Conservation (phyloP, 1,140 invertebrate species). For the Rhysida immarginata region DNA sequence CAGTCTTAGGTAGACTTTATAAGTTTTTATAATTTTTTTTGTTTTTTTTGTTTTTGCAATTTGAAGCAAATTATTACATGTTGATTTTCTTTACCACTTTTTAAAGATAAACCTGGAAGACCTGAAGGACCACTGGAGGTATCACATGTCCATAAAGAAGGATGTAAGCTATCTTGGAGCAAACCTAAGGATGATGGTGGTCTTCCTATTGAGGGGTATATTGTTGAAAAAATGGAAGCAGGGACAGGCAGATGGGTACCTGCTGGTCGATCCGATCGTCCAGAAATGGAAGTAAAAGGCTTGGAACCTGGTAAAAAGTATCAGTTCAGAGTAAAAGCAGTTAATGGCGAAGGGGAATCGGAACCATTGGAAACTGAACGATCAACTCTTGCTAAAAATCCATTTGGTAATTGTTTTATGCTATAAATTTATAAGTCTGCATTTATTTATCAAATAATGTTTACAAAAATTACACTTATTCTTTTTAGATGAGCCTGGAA, state of each 20-base stretch:
- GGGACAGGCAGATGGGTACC: slow-evolving; percentile 44
- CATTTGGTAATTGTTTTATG: slow-evolving; percentile 67
- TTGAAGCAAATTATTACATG: slow-evolving; percentile 3
- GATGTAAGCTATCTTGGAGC: slow-evolving; percentile 88
- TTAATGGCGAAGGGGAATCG: slow-evolving; percentile 91
- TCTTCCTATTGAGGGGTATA: slow-evolving; percentile 70
- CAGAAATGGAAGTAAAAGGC: slow-evolving; percentile 69
- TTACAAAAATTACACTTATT: slow-evolving; percentile 6
- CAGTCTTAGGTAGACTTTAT: slow-evolving; percentile 75
- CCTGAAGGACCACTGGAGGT: slow-evolving; percentile 90
- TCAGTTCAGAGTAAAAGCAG: slow-evolving; percentile 84
- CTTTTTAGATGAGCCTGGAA: slow-evolving; percentile 52
- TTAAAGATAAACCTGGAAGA: slow-evolving; percentile 73
- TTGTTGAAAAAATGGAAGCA: slow-evolving; percentile 84
- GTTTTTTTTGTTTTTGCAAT: background rate
- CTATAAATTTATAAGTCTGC: too few species aligned
- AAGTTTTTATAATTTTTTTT: too few species aligned
- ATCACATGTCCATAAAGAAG: slow-evolving; percentile 81
- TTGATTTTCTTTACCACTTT: slow-evolving; percentile 15
- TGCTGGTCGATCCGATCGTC: slow-evolving; percentile 51
- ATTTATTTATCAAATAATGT: background rate
- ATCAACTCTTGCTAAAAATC: slow-evolving; percentile 84
- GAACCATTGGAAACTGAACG: slow-evolving; percentile 77
- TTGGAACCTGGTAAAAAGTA: slow-evolving; percentile 84
- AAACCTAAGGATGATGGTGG: slow-evolving; percentile 91